phyloP scores from a whole-genome alignment of 2,113 vertebrate species.

The Pelusios castaneus region DNA sequence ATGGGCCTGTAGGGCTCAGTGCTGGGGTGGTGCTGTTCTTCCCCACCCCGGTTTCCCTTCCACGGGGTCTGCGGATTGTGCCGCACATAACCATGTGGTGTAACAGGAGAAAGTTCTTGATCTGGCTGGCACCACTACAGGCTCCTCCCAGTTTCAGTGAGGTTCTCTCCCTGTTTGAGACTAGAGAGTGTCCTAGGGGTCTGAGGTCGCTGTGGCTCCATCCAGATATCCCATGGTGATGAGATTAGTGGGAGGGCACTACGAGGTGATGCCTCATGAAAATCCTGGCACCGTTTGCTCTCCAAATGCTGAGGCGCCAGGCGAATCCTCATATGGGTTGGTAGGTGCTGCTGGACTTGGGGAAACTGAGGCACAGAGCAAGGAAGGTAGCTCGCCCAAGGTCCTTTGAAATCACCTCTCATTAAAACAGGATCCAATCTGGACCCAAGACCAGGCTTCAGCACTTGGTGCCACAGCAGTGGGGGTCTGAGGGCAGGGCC shows the following conservation, averaged over 20 bases:
- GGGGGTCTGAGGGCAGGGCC: too few relatives aligned
- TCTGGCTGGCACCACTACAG: background rate
- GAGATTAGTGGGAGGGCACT: background rate
- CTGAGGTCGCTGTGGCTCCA: background rate
- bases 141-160: background rate
- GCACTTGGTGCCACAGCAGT: too few relatives aligned
- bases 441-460: too few relatives aligned
- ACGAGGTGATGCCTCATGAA: background rate
- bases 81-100: too few relatives aligned
- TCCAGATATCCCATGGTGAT: too few relatives aligned
- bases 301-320: background rate
- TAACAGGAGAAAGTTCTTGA: background rate
- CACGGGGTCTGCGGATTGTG: background rate
- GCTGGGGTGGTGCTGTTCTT: too few relatives aligned
- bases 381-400: background rate
- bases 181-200: background rate
- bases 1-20: too few relatives aligned
- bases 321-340: background rate
- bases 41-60: background rate
- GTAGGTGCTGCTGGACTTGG: too few relatives aligned
- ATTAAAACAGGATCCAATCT: too few relatives aligned
- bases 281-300: background rate
- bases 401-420: too few relatives aligned
- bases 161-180: too few relatives aligned
- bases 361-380: background rate